Conservation (phyloP, 2,113 vertebrate species). For the Percina caprodes region DNA sequence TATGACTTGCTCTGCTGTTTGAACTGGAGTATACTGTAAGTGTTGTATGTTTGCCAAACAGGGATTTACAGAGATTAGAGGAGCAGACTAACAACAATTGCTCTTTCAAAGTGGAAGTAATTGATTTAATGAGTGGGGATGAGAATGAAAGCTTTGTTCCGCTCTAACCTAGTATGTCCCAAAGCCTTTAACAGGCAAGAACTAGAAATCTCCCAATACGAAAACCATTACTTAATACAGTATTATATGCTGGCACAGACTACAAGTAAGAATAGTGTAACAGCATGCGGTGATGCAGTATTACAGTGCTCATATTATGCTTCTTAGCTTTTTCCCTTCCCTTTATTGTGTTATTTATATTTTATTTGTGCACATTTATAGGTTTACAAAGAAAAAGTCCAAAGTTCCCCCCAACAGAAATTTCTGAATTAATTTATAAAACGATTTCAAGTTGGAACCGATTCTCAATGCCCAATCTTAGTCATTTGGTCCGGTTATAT, state of each 20-base stretch:
- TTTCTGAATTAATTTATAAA: too few relatives aligned
- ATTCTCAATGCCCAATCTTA: too few relatives aligned
- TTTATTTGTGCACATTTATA: too few relatives aligned
- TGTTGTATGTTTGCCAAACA: constrained; percentile 13
- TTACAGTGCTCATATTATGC: too few relatives aligned
- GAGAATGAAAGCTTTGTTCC: constrained; percentile 56
- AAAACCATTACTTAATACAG: background rate
- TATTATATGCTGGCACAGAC: background rate
- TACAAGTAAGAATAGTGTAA: background rate
- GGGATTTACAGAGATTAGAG: constrained; percentile 31
- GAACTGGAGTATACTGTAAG: background rate
- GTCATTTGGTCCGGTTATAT: too few relatives aligned
- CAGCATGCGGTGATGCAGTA: background rate
- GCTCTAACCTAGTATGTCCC: constrained; percentile 15
- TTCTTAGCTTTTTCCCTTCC: too few relatives aligned
- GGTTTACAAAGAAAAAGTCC: too few relatives aligned
- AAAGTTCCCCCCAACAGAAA: too few relatives aligned
- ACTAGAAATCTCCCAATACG: background rate
- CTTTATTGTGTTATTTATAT: too few relatives aligned
- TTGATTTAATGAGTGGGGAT: constrained; percentile 61
- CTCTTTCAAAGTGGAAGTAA: constrained; percentile 63
- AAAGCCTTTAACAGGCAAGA: background rate
- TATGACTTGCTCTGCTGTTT: background rate
- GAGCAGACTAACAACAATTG: constrained; percentile 42
- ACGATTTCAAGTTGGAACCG: too few relatives aligned